Percentiles rank a stretch among this genome's conserved stretches.
These are phyloP conservation scores for Alviniconcha strummeri DNA, from an alignment of 2,888 invertebrate species.

Conservation along the genomic window DNA sequence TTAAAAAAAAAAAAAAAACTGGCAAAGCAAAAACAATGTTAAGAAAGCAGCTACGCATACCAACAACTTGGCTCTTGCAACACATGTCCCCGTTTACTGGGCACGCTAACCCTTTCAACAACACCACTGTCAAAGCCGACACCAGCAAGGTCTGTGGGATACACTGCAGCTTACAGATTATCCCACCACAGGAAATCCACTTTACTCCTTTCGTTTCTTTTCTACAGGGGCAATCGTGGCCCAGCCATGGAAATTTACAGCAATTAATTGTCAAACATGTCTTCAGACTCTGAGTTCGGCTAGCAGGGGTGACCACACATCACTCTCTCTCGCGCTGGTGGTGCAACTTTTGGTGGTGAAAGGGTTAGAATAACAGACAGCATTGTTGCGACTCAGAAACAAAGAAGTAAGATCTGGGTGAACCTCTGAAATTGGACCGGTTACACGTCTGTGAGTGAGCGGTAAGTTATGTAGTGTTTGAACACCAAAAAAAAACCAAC, in stretches of 20 bases:
- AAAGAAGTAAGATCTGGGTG: constrained; percentile 6
- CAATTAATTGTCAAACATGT: too few species aligned
- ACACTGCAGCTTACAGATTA: too few species aligned
- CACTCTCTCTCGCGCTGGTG: too few species aligned
- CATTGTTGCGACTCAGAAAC: neutral
- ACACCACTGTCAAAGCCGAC: neutral
- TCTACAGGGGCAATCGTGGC: too few species aligned
- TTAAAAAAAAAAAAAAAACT: neutral
- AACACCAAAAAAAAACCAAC: neutral
- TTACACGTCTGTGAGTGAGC: neutral
- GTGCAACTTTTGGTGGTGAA: too few species aligned
- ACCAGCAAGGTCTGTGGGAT: too few species aligned
- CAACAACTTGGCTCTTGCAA: constrained; percentile 29
- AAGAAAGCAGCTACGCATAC: neutral
- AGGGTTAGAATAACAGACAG: too few species aligned
- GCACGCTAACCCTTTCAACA: neutral
- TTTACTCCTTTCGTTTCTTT: too few species aligned
- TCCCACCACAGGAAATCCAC: too few species aligned
- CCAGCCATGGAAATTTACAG: too few species aligned
- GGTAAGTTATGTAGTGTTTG: neutral
- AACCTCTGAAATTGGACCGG: neutral
- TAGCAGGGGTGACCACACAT: too few species aligned
- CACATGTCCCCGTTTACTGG: neutral
- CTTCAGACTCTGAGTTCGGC: too few species aligned
- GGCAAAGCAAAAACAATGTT: constrained; percentile 2